Evolutionary conservation across 2,113 vertebrate species (phyloP).

Genomic region (Cricetomys ansorgei): DNA sequence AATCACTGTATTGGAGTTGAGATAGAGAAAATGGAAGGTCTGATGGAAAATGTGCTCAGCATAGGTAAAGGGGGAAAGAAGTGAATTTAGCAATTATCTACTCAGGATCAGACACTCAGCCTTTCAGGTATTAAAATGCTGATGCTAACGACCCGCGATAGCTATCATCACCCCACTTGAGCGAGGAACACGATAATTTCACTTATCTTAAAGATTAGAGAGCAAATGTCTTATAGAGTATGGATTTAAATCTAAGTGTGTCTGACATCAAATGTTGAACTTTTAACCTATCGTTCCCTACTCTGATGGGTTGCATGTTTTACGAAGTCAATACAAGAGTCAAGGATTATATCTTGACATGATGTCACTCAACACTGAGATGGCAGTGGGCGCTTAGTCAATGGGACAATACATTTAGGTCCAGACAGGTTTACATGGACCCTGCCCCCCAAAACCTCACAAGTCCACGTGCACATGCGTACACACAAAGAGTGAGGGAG

Average conservation of each 20-base stretch:
- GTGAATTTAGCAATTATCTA: neutral
- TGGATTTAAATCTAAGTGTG: neutral
- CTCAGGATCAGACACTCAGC: neutral
- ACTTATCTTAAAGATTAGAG: neutral
- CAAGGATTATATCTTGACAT: neutral
- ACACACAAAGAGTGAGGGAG: neutral
- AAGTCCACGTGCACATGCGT: neutral
- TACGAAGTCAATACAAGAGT: neutral
- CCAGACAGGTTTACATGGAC: neutral
- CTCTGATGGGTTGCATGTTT: neutral
- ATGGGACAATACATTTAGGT: no score
- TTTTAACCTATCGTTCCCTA: neutral
- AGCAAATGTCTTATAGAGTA: neutral
- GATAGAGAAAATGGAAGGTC: neutral
- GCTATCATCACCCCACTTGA: neutral
- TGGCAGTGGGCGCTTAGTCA: no score
- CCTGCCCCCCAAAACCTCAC: neutral
- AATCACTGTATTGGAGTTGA: neutral
- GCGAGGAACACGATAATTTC: neutral
- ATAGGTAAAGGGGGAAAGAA: neutral
- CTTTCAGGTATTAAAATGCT: neutral
- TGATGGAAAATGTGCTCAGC: neutral
- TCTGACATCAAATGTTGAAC: neutral
- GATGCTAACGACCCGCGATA: neutral
- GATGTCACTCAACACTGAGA: neutral